Conservation (phyloP, 2,888 invertebrate species). For the Caenorhabditis auriculariae region DNA sequence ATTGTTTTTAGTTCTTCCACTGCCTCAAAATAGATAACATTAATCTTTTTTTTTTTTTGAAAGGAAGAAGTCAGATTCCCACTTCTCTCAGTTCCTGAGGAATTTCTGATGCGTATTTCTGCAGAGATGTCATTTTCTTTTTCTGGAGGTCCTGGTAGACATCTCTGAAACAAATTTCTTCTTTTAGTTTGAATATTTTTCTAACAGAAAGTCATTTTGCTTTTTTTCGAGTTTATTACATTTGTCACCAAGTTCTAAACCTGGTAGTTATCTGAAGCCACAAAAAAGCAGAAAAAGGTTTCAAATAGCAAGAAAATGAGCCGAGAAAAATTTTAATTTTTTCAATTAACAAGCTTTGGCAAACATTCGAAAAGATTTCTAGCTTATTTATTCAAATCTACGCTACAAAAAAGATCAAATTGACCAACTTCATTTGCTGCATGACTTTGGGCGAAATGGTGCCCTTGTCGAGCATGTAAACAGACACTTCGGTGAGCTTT, state of each 20-base stretch:
- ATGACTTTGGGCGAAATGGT: conserved; percentile 2
- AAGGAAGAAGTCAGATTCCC: neutral
- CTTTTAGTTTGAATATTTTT: conserved; percentile 13
- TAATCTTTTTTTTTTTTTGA: neutral
- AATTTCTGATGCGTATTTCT: conserved; percentile 15
- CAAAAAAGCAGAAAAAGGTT: conserved; percentile 13
- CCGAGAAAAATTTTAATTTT: neutral
- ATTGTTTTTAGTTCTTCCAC: conserved; percentile 20
- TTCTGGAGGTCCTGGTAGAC: no score
- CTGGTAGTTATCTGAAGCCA: conserved; percentile 4
- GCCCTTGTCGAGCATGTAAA: conserved; percentile 20
- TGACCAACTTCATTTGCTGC: no score
- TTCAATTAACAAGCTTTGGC: neutral
- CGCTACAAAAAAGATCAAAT: no score
- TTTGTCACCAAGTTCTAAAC: neutral
- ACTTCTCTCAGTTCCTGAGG: conserved; percentile 15
- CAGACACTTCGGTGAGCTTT: conserved; percentile 30
- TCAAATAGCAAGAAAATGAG: no score
- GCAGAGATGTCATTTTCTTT: conserved; percentile 12
- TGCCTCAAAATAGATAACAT: conserved; percentile 10
- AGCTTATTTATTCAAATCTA: no score
- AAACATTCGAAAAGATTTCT: conserved; percentile 8
- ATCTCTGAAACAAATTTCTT: no score
- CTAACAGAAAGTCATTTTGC: neutral
- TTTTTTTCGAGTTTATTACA: neutral